These are phyloP conservation scores for Drosophila chauvacae DNA, from an alignment of 1,140 invertebrate genomes.

Conservation along the genomic window DNA sequence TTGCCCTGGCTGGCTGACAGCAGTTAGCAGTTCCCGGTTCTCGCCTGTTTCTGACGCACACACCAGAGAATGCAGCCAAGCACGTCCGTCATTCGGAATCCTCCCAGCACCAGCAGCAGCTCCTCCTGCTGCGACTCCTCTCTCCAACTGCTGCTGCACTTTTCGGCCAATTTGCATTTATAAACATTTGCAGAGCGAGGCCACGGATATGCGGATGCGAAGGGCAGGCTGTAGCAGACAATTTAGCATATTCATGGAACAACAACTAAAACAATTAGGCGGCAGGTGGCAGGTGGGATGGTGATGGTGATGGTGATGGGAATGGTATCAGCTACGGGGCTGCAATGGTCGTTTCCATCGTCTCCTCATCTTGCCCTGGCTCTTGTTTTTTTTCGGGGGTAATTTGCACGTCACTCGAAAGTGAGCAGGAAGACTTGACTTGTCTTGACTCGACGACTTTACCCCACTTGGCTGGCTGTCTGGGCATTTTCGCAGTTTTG, in stretches of 20 bases:
- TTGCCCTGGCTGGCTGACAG: slow-evolving; percentile 3
- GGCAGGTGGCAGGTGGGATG: slow-evolving; percentile 62
- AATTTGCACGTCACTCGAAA: slow-evolving; percentile 77
- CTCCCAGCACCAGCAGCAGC: slow-evolving; percentile 3
- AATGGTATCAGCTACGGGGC: slow-evolving; percentile 1
- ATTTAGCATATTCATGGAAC: slow-evolving; percentile 81
- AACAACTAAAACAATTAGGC: slow-evolving; percentile 80
- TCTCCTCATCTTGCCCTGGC: slow-evolving; percentile 15
- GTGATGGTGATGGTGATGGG: slow-evolving; percentile 18
- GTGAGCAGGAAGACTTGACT: slow-evolving; percentile 68
- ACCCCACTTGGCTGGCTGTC: slow-evolving; percentile 32
- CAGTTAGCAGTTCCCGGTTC: slow-evolving; percentile 12
- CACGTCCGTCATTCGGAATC: slow-evolving; percentile 50
- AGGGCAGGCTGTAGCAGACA: slow-evolving; percentile 64
- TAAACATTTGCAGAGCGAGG: slow-evolving; percentile 69
- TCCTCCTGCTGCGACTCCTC: background rate
- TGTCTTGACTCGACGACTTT: slow-evolving; percentile 39
- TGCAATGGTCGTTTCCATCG: slow-evolving; percentile 17
- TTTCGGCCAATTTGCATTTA: slow-evolving; percentile 82
- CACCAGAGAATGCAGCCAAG: slow-evolving; percentile 49
- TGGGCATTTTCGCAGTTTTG: slow-evolving; percentile 30
- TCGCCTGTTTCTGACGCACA: slow-evolving; percentile 40
- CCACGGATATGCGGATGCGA: slow-evolving; percentile 30
- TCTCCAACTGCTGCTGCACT: slow-evolving; percentile 61
- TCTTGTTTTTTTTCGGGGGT: slow-evolving; percentile 48